Percentiles rank a stretch among this genome's conserved stretches.
phyloP scores from a whole-genome alignment of 1,140 invertebrate genomes.

The Xylocopa sonorina region DNA sequence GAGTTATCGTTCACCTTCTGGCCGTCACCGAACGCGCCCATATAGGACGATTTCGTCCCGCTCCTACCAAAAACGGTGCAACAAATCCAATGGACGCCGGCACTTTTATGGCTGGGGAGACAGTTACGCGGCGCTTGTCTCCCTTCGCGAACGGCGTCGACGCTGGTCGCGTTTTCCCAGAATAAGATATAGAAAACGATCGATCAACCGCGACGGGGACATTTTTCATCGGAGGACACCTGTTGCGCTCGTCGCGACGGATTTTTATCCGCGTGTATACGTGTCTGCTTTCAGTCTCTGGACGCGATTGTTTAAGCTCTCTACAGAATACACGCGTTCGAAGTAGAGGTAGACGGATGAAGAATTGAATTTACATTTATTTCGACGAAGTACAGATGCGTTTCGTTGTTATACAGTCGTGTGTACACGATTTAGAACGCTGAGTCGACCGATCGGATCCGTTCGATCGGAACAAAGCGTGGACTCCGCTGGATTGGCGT shows the following conservation, averaged over 20 bases:
- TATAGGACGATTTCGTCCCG: constrained; percentile 35
- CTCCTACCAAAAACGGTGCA: constrained; percentile 40
- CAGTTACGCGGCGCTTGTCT: constrained; percentile 24
- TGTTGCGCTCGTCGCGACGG: constrained; percentile 29
- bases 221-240: constrained; percentile 38
- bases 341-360: too few species aligned
- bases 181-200: constrained; percentile 27
- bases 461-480: not conserved
- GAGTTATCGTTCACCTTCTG: constrained; percentile 5
- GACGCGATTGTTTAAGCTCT: not conserved
- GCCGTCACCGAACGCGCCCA: not conserved
- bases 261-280: not conserved
- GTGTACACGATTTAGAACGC: not conserved
- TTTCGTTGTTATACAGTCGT: too few species aligned
- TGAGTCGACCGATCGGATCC: not conserved
- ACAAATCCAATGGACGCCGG: constrained; percentile 19
- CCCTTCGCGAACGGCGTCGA: constrained; percentile 40
- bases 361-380: too few species aligned
- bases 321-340: too few species aligned
- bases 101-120: constrained; percentile 36
- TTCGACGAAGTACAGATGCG: too few species aligned
- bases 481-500: not conserved
- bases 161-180: not conserved
- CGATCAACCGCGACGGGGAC: not conserved
- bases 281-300: not conserved